Conservation (phyloP, 2,113 vertebrate species). For the Mungos mungo region DNA sequence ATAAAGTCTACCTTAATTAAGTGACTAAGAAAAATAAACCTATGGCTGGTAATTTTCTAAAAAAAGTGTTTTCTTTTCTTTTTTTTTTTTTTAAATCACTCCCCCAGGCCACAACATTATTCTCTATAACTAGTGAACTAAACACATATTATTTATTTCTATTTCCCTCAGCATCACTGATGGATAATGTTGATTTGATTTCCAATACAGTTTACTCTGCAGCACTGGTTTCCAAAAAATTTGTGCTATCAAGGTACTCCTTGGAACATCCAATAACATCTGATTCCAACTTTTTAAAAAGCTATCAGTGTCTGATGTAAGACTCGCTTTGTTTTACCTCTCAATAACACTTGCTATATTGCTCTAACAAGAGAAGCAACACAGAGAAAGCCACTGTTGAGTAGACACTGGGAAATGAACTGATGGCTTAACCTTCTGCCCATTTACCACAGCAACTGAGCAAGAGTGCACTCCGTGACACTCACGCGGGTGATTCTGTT, state of each 20-base stretch:
- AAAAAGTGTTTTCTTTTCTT: not conserved
- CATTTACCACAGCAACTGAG: not conserved
- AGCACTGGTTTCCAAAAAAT: slow-evolving; percentile 50
- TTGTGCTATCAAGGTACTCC: slow-evolving; percentile 52
- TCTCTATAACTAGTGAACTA: slow-evolving; percentile 40
- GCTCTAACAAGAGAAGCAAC: slow-evolving; percentile 44
- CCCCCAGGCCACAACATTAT: not conserved
- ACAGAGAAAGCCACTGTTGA: slow-evolving; percentile 78
- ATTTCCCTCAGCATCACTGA: slow-evolving; percentile 43
- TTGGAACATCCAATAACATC: slow-evolving; percentile 61
- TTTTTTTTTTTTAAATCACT: not conserved
- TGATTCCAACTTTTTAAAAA: slow-evolving; percentile 69
- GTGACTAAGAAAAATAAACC: slow-evolving; percentile 45
- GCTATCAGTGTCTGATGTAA: slow-evolving; percentile 64
- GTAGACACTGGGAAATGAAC: slow-evolving; percentile 66
- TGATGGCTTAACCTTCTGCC: slow-evolving; percentile 80
- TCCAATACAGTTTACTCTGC: slow-evolving; percentile 43
- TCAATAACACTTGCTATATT: slow-evolving; percentile 71
- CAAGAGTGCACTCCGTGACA: not conserved
- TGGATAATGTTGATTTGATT: slow-evolving; percentile 45
- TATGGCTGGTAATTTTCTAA: not conserved
- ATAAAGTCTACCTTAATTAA: slow-evolving; percentile 45
- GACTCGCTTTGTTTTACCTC: slow-evolving; percentile 77
- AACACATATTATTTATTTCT: slow-evolving; percentile 7
- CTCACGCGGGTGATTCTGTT: not conserved